Base-by-base conservation (phyloP, 2,888 invertebrate genomes). In the Andrena trimmerana region DNA sequence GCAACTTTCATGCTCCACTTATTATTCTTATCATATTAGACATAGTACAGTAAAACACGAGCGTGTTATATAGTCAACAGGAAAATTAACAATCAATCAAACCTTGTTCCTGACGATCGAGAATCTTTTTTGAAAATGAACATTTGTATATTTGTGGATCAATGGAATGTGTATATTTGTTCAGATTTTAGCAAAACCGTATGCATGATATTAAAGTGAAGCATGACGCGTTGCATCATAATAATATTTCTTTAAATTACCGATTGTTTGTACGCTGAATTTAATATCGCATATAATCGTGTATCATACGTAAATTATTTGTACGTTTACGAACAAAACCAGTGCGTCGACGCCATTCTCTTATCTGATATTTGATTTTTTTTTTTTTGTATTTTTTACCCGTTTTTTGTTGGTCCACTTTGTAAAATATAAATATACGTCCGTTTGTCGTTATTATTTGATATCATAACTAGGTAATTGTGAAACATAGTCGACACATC, bases 381-480 rank as follows among this genome's bases (percentile, higher is more conserved):
- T 24, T 57, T 70, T 57, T 70, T 78, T 71, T 68, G 36, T 66
- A 20, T 48, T 83, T 72, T 74, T 70, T 27, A 8, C 50, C 24
- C 54, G 33, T 50, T 75, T 68, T 69, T 48, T 69, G 59, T 84
- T 84, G 76, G 84, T 84, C 84, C 84, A 70, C 76, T 73, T 79
- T 69, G 48, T 69, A 75, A 73, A 69, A 57, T 77, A 76, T 69
- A 72, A 72, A 82, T 83, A 72, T 59, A 76, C 33, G 57, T 73
- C 59, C 65, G 29, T 70, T 52, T 36, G 29, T 59, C 65, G 48
- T 78, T 52, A 76, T 78, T 76, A 78, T 54, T n/a, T 42, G 67
- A 75, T 76, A 79, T 50, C 29, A 29, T 80, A 68, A 59, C 16
- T 81, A 78, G 50, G 33, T 68, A 77, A 81, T 57, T 70, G 78